Percentiles rank a stretch among this genome's conserved stretches.
phyloP scores from a whole-genome alignment of 2,797 vertebrate genomes.

The Enteromius anoplus region DNA sequence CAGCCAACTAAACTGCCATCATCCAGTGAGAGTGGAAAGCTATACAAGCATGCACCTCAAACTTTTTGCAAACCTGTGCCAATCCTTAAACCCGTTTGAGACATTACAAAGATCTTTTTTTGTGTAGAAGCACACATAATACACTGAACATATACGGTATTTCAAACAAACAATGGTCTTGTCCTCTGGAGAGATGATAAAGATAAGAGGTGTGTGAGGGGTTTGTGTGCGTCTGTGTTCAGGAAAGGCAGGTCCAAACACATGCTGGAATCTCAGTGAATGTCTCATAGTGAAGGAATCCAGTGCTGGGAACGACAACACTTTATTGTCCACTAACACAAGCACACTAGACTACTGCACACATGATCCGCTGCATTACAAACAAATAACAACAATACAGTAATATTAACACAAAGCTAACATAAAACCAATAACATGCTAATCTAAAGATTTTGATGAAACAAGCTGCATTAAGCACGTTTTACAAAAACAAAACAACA shows the following conservation, averaged over 20 bases:
- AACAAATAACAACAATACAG: not conserved
- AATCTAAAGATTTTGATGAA: not conserved
- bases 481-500: not conserved
- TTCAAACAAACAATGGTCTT: not conserved
- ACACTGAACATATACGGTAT: not conserved
- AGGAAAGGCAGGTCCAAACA: slow-evolving; percentile 33
- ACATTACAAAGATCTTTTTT: not conserved
- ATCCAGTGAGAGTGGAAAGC: not conserved
- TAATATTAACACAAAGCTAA: not conserved
- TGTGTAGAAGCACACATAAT: not conserved
- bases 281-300: slow-evolving; percentile 70
- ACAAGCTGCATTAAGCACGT: not conserved
- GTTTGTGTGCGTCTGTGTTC: not conserved
- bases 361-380: not conserved
- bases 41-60: not conserved
- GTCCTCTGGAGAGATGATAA: not conserved
- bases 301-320: slow-evolving; percentile 64
- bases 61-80: not conserved
- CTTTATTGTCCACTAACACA: slow-evolving; percentile 35
- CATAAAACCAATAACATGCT: not conserved
- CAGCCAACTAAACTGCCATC: not conserved
- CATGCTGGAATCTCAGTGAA: slow-evolving; percentile 42
- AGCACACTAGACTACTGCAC: not conserved
- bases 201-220: not conserved
- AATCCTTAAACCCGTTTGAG: not conserved